Percentiles rank a stretch among this genome's conserved stretches.
These are phyloP conservation scores for Scalopus aquaticus DNA, from an alignment of 2,113 vertebrate genomes.

Conservation along the genomic window DNA sequence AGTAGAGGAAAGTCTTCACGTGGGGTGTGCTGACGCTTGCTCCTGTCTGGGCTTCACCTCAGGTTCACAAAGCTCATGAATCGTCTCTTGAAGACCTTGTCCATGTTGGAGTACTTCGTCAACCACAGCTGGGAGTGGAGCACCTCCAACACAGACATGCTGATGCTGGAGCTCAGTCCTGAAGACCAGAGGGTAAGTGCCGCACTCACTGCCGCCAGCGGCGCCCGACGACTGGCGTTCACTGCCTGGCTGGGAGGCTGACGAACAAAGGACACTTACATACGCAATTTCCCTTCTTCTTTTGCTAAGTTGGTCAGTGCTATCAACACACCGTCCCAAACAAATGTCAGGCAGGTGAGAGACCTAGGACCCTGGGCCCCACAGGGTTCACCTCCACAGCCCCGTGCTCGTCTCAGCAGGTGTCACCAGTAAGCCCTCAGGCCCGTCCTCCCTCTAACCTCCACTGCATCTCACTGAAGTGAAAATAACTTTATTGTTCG, in stretches of 20 bases:
- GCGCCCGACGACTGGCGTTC: neutral
- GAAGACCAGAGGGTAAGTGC: constrained; percentile 92
- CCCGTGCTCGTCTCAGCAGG: neutral
- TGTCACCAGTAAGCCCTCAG: neutral
- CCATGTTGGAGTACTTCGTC: constrained; percentile 94
- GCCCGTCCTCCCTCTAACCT: neutral
- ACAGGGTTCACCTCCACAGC: no score
- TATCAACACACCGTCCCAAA: neutral
- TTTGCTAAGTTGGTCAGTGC: constrained; percentile 17
- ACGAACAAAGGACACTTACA: neutral
- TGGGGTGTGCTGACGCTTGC: neutral
- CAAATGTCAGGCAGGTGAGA: neutral
- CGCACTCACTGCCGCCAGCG: no score
- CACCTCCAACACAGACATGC: constrained; percentile 93
- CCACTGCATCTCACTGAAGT: neutral
- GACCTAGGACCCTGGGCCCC: neutral
- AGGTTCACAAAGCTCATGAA: constrained; percentile 96
- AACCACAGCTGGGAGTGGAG: constrained; percentile 96
- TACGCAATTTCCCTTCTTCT: neutral
- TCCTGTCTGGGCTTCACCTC: neutral
- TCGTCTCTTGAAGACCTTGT: constrained; percentile 90
- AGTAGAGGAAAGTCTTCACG: neutral
- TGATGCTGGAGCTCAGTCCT: constrained; percentile 91
- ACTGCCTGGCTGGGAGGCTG: neutral
- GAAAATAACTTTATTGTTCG: neutral